A percentile compares a stretch with the other conserved stretches of the same genome.
Evolutionary conservation across 2,888 invertebrate species (phyloP).

Genomic region (Chouioia cunea): DNA sequence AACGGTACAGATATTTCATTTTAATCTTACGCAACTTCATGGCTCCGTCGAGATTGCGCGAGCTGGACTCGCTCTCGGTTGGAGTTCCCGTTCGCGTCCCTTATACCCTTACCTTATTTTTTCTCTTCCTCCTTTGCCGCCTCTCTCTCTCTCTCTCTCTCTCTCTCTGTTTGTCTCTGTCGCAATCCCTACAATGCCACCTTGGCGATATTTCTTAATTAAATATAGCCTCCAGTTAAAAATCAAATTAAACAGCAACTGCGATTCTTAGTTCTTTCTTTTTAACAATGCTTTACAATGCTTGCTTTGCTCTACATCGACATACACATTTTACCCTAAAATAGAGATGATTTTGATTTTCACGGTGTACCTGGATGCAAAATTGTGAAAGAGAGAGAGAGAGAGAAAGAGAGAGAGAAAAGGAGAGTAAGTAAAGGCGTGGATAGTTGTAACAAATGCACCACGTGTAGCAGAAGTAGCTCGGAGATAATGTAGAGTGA

Average conservation of each 20-base stretch:
- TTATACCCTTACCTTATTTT: not conserved
- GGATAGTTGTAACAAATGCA: too few relatives aligned
- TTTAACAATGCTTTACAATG: slow-evolving; percentile 58
- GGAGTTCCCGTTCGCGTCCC: not conserved
- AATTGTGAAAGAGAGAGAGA: too few relatives aligned
- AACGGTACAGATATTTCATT: slow-evolving; percentile 44
- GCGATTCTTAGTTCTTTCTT: slow-evolving; percentile 54
- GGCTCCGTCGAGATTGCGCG: slow-evolving; percentile 28
- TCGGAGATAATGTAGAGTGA: slow-evolving; percentile 58
- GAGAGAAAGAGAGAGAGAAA: too few relatives aligned
- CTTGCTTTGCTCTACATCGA: slow-evolving; percentile 54
- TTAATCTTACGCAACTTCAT: slow-evolving; percentile 41
- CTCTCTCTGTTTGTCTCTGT: slow-evolving; percentile 9
- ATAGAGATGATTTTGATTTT: too few relatives aligned
- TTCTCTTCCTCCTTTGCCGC: not conserved
- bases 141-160: not conserved
- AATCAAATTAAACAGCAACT: slow-evolving; percentile 63
- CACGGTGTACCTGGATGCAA: too few relatives aligned
- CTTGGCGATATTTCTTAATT: slow-evolving; percentile 64
- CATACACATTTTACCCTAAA: slow-evolving; percentile 62
- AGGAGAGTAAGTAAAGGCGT: too few relatives aligned
- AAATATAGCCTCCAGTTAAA: slow-evolving; percentile 62
- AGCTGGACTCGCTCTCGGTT: slow-evolving; percentile 23
- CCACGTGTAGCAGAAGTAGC: too few relatives aligned
- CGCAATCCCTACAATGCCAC: slow-evolving; percentile 46